Evolutionary conservation across 2,113 vertebrate species (phyloP), one percentile per base, ranked within the genome.

Genomic region (Nothocercus julius): DNA sequence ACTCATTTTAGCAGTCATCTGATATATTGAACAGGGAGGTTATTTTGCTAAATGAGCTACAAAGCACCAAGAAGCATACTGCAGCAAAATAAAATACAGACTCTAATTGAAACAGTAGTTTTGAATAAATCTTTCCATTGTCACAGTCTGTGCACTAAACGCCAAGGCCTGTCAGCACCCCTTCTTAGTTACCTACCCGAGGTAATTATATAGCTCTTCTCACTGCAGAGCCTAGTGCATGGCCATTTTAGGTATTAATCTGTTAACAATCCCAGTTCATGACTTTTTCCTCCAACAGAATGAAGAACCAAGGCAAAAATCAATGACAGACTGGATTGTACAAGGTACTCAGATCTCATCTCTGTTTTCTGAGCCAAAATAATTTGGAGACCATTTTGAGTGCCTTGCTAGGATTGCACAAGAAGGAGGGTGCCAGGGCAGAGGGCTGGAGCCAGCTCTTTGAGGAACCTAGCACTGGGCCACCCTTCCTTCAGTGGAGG

Each of bases 51-150:
- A 97, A 93, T 89, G 94, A 85, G 84, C 89, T 95, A 85, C 67
- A 92, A 89, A 93, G 90, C 90, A 95, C 81, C 70, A 82, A 92
- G 93, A 75, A 93, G 70, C 83, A 73, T 54, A 92, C 45, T 96
- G 81, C 66, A 95, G 67, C 79, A 94, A 96, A 95, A 97, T 92
- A 95, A 96, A 95, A 96, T 90, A 88, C 17, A 0, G 66, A 38
- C 40, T 82, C 24, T 94, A 96, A 97, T 24, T 84, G 88, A 85
- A 6, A 9, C 62, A 76, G 88, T 76, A 94, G 59, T 93, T 96
- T 87, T 95, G 83, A 94, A 96, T 96, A 96, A 96, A 90, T 94
- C 88, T 96, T 94, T 97, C 95, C 90, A 44, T 87, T 94, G 88
- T 96, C 70, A 93, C 62, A 79, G 77, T 86, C 90, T 86, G 70